A percentile compares a stretch with the other conserved stretches of the same genome.
phyloP scores from a whole-genome alignment of 2,888 invertebrate species.

The Litoditis marina region DNA sequence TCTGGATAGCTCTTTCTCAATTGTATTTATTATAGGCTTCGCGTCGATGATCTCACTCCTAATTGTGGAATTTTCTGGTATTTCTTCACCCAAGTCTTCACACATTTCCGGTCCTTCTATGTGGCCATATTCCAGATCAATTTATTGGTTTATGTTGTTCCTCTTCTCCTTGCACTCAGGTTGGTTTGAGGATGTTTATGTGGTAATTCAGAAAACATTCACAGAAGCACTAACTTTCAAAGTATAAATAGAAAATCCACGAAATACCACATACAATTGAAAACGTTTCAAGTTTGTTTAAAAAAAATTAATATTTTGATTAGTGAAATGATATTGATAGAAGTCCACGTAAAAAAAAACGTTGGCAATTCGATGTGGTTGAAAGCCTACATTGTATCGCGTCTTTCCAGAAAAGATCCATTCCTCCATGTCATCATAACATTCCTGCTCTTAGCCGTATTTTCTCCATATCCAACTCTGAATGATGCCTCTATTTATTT shows the following conservation, averaged over 20 bases:
- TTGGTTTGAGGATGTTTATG: slow-evolving; percentile 63
- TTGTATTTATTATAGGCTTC: slow-evolving; percentile 45
- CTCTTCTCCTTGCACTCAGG: slow-evolving; percentile 69
- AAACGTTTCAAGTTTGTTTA: too few species aligned
- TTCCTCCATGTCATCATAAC: slow-evolving; percentile 65
- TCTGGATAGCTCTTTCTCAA: slow-evolving; percentile 2
- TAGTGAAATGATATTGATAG: too few species aligned
- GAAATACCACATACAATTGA: background rate
- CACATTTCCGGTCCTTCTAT: slow-evolving; percentile 91
- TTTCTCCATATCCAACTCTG: slow-evolving; percentile 92
- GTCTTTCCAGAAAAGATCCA: slow-evolving; percentile 62
- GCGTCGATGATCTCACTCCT: slow-evolving; percentile 87
- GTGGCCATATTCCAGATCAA: slow-evolving; percentile 95
- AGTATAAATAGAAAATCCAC: background rate
- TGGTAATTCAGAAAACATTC: too few species aligned
- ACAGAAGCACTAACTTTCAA: too few species aligned
- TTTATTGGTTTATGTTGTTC: slow-evolving; percentile 84
- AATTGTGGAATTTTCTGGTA: slow-evolving; percentile 99
- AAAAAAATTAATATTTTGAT: too few species aligned
- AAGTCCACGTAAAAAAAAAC: too few species aligned
- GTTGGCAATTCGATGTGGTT: too few species aligned
- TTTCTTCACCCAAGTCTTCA: slow-evolving; percentile 99
- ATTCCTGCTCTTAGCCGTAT: slow-evolving; percentile 75
- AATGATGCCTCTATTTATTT: slow-evolving; percentile 91
- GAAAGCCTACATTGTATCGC: too few species aligned